Evolutionary conservation across 2,797 vertebrate genomes (phyloP), one percentile per base, ranked within the genome.

Genomic region (Melopsittacus undulatus): DNA sequence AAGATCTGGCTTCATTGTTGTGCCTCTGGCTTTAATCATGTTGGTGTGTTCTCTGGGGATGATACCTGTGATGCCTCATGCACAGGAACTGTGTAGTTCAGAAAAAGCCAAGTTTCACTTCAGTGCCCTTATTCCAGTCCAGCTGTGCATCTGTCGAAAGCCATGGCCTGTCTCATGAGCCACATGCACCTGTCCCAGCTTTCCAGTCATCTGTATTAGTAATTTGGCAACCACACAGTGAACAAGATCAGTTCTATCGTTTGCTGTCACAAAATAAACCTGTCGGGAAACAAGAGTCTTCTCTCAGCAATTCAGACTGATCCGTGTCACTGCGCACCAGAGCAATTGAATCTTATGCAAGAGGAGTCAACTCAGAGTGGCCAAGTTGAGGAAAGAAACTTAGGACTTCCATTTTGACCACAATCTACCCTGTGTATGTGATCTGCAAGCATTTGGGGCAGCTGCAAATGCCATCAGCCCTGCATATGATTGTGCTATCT

Each of bases 401-500:
- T 0, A 29, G 20, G 18, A 36, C 6, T 48, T 59, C 1, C 2
- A 52, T 45, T 80, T 45, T 1, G 4, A 34, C 29, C 75, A 32
- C 7, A 26, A 10, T 22, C n/a, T 49, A 1, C 27, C 10, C 45
- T 45, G 48, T 3, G 4, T 26, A 38, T n/a, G 62, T 0, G 0
- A 29, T 57, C 59, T 73, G 11, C 54, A 38, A 3, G 11, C 3
- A 0, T 49, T 69, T 59, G 29, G 19, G 73, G 27, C n/a, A 13
- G 18, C 38, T 86, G 66, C 15, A 52, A 16, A 42, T 42, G 12
- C 36, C 21, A 20, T 54, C 49, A 76, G 49, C n/a, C 34, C 23
- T 46, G 5, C 10, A 3, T n/a, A 22, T 8, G 32, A n/a, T 51
- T 73, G 15, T 62, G 57, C 36, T 46, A 38, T 24, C 21, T 17